A percentile compares a stretch with the other conserved stretches of the same genome.
These are phyloP conservation scores for Pelobates fuscus DNA, from an alignment of 2,113 vertebrate genomes.

Conservation along the genomic window DNA sequence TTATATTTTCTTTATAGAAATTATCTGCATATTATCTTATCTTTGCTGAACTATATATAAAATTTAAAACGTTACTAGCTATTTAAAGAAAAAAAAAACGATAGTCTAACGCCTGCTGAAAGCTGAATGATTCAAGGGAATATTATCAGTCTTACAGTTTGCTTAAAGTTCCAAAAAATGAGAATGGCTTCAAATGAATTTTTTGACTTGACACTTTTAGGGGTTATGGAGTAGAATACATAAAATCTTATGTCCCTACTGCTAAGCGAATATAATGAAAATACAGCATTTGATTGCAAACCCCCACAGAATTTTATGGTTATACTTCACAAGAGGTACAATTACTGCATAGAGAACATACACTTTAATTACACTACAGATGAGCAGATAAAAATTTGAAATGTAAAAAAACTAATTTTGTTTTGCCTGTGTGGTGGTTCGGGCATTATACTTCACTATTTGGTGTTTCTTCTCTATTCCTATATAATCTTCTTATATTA, in stretches of 20 bases:
- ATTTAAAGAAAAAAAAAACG: no score
- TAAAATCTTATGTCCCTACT: conserved; percentile 5
- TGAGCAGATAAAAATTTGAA: conserved; percentile 2
- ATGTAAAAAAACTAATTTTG: not conserved
- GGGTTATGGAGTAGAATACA: not conserved
- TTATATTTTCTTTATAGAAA: no score
- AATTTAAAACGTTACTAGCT: no score
- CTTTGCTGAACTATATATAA: no score
- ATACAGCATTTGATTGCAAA: conserved; percentile 5
- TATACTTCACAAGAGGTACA: conserved; percentile 29
- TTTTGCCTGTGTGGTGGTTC: not conserved
- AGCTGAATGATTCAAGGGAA: no score
- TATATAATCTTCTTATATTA: no score
- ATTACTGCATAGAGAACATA: conserved; percentile 24
- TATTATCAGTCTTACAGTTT: no score
- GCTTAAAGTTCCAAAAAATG: conserved; percentile 7
- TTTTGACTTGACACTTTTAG: conserved; percentile 17
- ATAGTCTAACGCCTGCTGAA: no score
- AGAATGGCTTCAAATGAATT: conserved; percentile 16
- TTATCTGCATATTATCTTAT: no score
- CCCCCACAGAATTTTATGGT: conserved; percentile 20
- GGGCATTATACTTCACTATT: no score
- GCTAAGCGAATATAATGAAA: not conserved
- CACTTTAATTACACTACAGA: conserved; percentile 35
- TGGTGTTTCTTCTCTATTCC: no score